Base-by-base conservation (phyloP, 92 coral and sea anemone genomes). In the Pocillopora grandis region DNA sequence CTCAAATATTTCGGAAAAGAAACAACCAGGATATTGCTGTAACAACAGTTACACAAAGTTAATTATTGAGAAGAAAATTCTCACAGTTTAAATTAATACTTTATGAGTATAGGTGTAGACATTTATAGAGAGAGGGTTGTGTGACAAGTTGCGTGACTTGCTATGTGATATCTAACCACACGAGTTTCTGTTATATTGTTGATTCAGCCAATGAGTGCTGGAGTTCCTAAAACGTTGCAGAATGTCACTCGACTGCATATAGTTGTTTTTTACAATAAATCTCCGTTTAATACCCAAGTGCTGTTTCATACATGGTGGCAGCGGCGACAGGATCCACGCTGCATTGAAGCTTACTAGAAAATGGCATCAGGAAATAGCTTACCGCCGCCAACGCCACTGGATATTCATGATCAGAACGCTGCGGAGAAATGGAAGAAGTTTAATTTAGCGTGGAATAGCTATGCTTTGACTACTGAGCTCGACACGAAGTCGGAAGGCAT, bases 291-390 rank as follows among this genome's bases (percentile, higher is more conserved):
- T 52, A 52, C 61, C 9, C 48, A 58, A 55, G 14, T 75, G 66
- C 78, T 23, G 71, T n/a, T 78, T 77, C 71, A 60, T 77, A 77
- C 81, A 77, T 62, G 81, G 81, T 77, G 82, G 82, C 72, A 78
- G 82, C 72, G 20, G 82, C 18, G 82, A 57, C 72, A 33, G 60
- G 82, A 62, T 19, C 27, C 82, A 62, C 71, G 35, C 71, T 16
- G 18, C 49, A 48, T 33, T 33, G 57, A 33, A 48, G 55, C 23
- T 70, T 19, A 70, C 11, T 31, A 42, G 57, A 33, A 71, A 33
- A 71, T 71, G 75, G 75, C 49, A 71, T 71, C 1, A 33, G 18
- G 49, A 33, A 0, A n/a, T 71, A 48, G 18, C 21, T 48, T 71
- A 31, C 75, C 75, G n/a, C 75, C 75, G 10, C 75, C 55, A 8